phyloP scores from a whole-genome alignment of 2,113 vertebrate genomes.

The Carassius carassius region DNA sequence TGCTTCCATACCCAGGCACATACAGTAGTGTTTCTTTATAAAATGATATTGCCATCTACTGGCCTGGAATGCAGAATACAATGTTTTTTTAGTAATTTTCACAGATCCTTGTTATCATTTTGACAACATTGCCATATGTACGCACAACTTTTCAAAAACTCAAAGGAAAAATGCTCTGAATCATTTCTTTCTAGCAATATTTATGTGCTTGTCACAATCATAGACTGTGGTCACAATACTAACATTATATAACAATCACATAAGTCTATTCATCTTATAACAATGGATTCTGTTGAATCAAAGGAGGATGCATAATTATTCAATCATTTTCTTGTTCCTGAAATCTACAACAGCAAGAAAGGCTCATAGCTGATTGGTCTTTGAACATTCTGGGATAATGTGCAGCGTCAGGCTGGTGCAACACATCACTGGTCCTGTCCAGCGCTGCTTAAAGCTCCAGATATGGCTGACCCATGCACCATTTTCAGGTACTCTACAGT shows the following conservation, averaged over 20 bases:
- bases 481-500: background rate
- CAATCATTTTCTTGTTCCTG: background rate
- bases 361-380: background rate
- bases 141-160: too few relatives aligned
- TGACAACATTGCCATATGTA: too few relatives aligned
- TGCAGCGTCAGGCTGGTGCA: background rate
- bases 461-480: background rate
- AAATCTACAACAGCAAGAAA: background rate
- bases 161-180: too few relatives aligned
- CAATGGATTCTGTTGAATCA: background rate
- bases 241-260: background rate
- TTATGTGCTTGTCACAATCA: background rate
- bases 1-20: too few relatives aligned
- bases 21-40: too few relatives aligned
- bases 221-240: background rate
- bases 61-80: too few relatives aligned
- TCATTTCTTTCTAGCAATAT: background rate
- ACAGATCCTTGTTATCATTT: too few relatives aligned
- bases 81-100: too few relatives aligned
- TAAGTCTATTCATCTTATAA: background rate
- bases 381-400: background rate
- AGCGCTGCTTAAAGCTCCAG: background rate
- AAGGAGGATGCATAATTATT: background rate
- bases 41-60: too few relatives aligned
- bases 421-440: background rate